Percentiles rank a stretch among this genome's conserved stretches.
Evolutionary conservation across 2,113 vertebrate species (phyloP).

Genomic region (Brevimyrus niger): DNA sequence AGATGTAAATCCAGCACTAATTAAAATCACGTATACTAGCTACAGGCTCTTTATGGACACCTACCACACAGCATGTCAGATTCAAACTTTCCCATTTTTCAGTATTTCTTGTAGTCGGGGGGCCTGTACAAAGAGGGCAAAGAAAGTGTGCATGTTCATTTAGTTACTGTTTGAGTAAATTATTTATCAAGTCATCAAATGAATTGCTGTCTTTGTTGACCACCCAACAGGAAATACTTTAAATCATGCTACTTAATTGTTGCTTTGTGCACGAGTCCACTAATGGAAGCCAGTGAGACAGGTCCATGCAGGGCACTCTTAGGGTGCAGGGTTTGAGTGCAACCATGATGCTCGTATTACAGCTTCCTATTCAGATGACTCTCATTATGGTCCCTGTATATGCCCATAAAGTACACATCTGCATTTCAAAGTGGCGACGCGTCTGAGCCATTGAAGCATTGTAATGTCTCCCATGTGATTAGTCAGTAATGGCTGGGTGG

Average conservation of each 20-base stretch:
- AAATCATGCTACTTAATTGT: slow-evolving; percentile 26
- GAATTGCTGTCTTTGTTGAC: slow-evolving; percentile 15
- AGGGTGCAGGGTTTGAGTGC: slow-evolving; percentile 12
- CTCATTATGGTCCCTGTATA: background rate
- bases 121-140: background rate
- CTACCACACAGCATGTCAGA: background rate
- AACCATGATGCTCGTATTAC: slow-evolving; percentile 12
- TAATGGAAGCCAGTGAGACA: slow-evolving; percentile 25
- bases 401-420: slow-evolving; percentile 10
- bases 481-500: slow-evolving; percentile 19
- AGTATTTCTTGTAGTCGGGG: background rate
- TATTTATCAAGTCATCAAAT: slow-evolving; percentile 29
- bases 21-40: background rate
- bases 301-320: background rate
- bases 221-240: slow-evolving; percentile 23
- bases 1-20: background rate
- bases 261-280: background rate
- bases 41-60: background rate
- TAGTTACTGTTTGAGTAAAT: slow-evolving; percentile 26
- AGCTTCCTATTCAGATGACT: slow-evolving; percentile 8
- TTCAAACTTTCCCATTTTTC: background rate
- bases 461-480: slow-evolving; percentile 25
- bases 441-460: slow-evolving; percentile 1
- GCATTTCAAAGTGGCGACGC: slow-evolving; percentile 22
- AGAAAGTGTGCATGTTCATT: background rate